These are phyloP conservation scores for Empidonax traillii DNA, from an alignment of 2,113 vertebrate genomes.

Conservation along the genomic window DNA sequence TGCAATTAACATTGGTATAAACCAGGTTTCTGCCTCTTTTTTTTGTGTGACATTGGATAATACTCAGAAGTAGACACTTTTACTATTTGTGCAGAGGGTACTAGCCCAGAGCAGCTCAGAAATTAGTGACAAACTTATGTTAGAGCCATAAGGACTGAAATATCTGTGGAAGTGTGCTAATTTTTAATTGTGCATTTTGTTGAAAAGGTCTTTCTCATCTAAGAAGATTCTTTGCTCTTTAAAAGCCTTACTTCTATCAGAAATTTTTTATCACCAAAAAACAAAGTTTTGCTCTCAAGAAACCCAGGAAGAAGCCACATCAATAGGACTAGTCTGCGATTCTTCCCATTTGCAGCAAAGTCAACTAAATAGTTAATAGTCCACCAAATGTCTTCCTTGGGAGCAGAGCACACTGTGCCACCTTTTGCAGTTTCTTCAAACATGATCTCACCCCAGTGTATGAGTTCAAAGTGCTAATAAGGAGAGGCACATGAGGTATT, in stretches of 20 bases:
- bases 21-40: background rate
- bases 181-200: background rate
- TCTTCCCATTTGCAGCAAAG: background rate
- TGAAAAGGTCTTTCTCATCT: background rate
- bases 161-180: background rate
- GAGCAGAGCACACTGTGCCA: background rate
- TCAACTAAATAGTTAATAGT: background rate
- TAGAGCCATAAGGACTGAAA: background rate
- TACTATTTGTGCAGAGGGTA: background rate
- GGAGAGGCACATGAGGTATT: background rate
- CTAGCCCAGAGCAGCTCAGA: background rate
- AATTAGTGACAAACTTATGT: background rate
- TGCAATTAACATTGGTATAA: background rate
- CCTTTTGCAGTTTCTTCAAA: slow-evolving; percentile 19
- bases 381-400: slow-evolving; percentile 20
- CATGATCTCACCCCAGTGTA: background rate
- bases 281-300: background rate
- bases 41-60: background rate
- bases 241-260: background rate
- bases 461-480: slow-evolving; percentile 1
- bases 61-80: rapidly evolving
- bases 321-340: background rate
- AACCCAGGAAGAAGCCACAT: background rate
- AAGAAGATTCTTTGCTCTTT: background rate
- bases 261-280: background rate